A percentile compares a stretch with the other conserved stretches of the same genome.
These are phyloP conservation scores for Chironomus tentans DNA, from an alignment of 2,888 invertebrate species.

Conservation along the genomic window DNA sequence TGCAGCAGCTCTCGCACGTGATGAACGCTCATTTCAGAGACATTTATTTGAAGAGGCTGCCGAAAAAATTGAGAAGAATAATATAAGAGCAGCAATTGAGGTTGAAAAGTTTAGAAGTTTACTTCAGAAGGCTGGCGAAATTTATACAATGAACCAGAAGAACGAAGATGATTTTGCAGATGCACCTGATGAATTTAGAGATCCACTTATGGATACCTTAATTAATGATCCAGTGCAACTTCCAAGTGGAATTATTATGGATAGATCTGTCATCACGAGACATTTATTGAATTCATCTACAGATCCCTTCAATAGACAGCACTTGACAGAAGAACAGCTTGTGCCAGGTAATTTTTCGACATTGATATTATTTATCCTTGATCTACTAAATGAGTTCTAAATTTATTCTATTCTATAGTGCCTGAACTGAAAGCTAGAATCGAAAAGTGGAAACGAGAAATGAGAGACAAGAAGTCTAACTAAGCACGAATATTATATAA, in stretches of 20 bases:
- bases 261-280: slow-evolving; percentile 83
- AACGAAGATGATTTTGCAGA: slow-evolving; percentile 89
- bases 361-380: no score
- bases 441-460: slow-evolving; percentile 76
- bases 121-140: slow-evolving; percentile 66
- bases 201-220: slow-evolving; percentile 79
- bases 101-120: slow-evolving; percentile 76
- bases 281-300: slow-evolving; percentile 93
- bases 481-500: no score
- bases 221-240: slow-evolving; percentile 93
- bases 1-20: slow-evolving; percentile 85
- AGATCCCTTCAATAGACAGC: slow-evolving; percentile 96
- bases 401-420: slow-evolving; percentile 43
- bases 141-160: slow-evolving; percentile 70
- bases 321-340: slow-evolving; percentile 88
- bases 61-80: slow-evolving; percentile 65
- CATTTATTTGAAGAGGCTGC: slow-evolving; percentile 89
- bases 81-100: slow-evolving; percentile 76
- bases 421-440: slow-evolving; percentile 79
- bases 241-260: slow-evolving; percentile 89
- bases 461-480: slow-evolving; percentile 33
- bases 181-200: slow-evolving; percentile 88
- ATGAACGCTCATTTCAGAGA: slow-evolving; percentile 93
- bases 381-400: no score
- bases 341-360: slow-evolving; percentile 57